Percentiles rank a stretch among this genome's conserved stretches.
phyloP scores from a whole-genome alignment of 2,113 vertebrate genomes.

The Callorhinus ursinus region DNA sequence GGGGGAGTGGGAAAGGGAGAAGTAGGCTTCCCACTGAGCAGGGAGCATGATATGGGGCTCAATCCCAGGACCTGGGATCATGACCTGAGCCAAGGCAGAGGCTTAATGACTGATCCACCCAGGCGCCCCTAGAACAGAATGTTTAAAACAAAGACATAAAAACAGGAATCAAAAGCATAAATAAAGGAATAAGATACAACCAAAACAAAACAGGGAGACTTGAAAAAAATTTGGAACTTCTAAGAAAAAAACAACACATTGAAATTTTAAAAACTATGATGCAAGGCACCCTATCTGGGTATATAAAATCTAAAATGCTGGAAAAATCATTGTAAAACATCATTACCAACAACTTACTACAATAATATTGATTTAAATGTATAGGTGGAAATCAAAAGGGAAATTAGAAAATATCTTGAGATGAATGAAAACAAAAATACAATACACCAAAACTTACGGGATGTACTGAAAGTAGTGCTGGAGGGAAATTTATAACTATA shows the following conservation, averaged over 20 bases:
- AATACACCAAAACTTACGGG: not conserved
- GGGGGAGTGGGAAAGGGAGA: no score
- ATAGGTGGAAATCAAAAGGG: not conserved
- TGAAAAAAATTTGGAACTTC: not conserved
- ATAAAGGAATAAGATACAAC: not conserved
- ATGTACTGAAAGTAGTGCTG: not conserved
- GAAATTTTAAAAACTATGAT: not conserved
- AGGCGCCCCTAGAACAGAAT: not conserved
- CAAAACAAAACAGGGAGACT: not conserved
- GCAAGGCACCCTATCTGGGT: not conserved
- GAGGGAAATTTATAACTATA: not conserved
- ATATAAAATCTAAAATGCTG: not conserved
- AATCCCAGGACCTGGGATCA: no score
- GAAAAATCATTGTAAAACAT: not conserved
- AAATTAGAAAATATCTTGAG: not conserved
- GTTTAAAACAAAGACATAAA: conserved; percentile 36
- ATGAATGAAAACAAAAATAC: not conserved
- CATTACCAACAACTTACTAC: not conserved
- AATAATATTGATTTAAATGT: not conserved
- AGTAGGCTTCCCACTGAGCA: no score
- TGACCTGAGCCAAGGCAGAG: no score
- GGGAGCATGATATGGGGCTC: no score
- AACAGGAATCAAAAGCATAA: not conserved
- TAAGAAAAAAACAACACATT: not conserved
- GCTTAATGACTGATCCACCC: no score